These are phyloP conservation scores for Syngnathus scovelli DNA, from an alignment of 2,113 vertebrate species.

Conservation along the genomic window DNA sequence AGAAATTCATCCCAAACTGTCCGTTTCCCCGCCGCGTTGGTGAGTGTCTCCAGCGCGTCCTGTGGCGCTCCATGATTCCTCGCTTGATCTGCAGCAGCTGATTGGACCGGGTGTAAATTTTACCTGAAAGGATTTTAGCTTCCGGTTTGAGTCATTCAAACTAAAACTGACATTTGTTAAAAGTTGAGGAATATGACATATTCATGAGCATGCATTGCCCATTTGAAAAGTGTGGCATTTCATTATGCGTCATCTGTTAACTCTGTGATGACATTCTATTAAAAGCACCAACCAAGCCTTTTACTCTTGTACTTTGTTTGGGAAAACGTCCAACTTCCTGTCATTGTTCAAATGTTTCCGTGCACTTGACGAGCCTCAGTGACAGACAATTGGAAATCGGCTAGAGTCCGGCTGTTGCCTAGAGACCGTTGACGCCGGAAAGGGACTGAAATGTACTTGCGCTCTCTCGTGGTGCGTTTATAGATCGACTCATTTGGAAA, in stretches of 20 bases:
- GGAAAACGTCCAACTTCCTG: background rate
- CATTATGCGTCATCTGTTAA: background rate
- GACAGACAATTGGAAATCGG: conserved; percentile 42
- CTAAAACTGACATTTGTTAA: conserved; percentile 8
- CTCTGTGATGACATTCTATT: background rate
- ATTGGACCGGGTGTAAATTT: conserved; percentile 15
- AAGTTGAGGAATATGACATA: background rate
- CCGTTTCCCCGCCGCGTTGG: conserved; percentile 23
- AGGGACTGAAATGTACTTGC: conserved; percentile 25
- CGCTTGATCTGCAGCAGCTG: conserved; percentile 36
- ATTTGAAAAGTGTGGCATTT: background rate
- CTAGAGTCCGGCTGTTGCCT: conserved; percentile 61
- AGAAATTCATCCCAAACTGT: conserved; percentile 17
- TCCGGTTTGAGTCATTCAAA: conserved; percentile 36
- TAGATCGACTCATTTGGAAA: conserved; percentile 2
- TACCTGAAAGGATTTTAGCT: background rate
- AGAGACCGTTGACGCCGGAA: conserved; percentile 70
- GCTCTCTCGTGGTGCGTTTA: conserved; percentile 56
- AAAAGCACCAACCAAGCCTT: background rate
- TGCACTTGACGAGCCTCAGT: conserved; percentile 24
- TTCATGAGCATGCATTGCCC: background rate
- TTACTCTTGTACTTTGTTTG: background rate
- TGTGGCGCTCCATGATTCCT: conserved; percentile 62
- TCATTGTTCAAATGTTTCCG: background rate
- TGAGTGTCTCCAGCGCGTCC: conserved; percentile 46